Evolutionary conservation across 2,113 vertebrate species (phyloP).

Genomic region (Meriones unguiculatus): DNA sequence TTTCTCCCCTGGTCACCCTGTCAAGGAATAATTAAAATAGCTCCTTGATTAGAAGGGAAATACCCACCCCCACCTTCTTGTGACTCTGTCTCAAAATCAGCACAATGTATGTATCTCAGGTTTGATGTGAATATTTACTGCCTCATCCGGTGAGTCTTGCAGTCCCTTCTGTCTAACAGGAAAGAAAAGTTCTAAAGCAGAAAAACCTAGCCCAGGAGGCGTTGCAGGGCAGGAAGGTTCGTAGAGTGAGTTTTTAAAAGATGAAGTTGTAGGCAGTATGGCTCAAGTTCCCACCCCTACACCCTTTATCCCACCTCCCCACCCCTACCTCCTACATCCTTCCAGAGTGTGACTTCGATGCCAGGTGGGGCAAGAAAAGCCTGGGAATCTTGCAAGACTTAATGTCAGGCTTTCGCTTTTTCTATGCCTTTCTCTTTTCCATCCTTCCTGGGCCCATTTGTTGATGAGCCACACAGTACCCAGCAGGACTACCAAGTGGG

Average conservation of each 20-base stretch:
- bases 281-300: neutral
- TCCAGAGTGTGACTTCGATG: neutral
- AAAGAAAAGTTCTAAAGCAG: slow-evolving; percentile 9
- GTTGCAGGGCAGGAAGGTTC: neutral
- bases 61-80: neutral
- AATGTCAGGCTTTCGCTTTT: neutral
- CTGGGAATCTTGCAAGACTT: neutral
- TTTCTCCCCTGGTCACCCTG: slow-evolving; percentile 23
- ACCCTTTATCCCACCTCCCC: neutral
- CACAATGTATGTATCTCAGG: neutral
- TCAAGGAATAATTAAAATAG: slow-evolving; percentile 31
- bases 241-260: neutral
- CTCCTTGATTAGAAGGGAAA: slow-evolving; percentile 29
- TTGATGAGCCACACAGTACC: neutral
- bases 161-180: neutral
- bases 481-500: neutral
- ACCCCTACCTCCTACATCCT: neutral
- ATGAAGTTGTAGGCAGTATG: neutral
- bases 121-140: neutral
- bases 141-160: neutral
- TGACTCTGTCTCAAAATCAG: neutral
- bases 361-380: neutral
- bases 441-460: neutral
- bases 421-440: neutral
- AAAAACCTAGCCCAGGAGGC: neutral